Conservation (phyloP, 2,113 vertebrate species). For the Columba livia region DNA sequence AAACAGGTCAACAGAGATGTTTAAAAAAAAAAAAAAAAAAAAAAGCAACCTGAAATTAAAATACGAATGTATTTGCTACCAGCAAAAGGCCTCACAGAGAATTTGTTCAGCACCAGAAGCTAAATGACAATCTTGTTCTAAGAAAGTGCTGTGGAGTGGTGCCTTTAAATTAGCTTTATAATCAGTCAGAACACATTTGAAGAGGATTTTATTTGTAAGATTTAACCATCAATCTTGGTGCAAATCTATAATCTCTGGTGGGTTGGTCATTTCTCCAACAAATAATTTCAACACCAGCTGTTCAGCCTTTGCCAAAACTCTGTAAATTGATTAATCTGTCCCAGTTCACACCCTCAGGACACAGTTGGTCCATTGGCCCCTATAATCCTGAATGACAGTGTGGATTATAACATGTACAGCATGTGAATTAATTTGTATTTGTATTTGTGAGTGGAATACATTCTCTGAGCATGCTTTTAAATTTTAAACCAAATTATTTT, state of each 20-base stretch:
- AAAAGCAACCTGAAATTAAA: conserved; percentile 19
- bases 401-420: not conserved
- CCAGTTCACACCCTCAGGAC: conserved; percentile 30
- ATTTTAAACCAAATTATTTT: not conserved
- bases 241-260: conserved; percentile 49
- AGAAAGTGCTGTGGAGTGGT: conserved; percentile 23
- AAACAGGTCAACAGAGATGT: not conserved
- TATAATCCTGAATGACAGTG: conserved; percentile 47
- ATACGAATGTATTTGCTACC: not conserved
- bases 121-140: conserved; percentile 42
- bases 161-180: conserved; percentile 40
- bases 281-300: conserved; percentile 13
- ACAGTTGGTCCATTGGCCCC: not conserved
- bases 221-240: not conserved
- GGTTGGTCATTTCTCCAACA: not conserved
- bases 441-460: not conserved
- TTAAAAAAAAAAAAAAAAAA: not conserved
- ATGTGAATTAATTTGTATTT: conserved; percentile 25
- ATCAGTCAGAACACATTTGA: conserved; percentile 34
- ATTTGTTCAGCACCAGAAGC: not conserved
- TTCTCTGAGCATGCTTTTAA: not conserved
- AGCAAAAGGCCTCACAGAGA: not conserved
- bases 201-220: conserved; percentile 31
- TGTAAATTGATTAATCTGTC: conserved; percentile 41
- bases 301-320: conserved; percentile 40